Percentiles rank a stretch among this genome's conserved stretches.
phyloP scores from a whole-genome alignment of 2,113 vertebrate species.

The Corvus cornix region DNA sequence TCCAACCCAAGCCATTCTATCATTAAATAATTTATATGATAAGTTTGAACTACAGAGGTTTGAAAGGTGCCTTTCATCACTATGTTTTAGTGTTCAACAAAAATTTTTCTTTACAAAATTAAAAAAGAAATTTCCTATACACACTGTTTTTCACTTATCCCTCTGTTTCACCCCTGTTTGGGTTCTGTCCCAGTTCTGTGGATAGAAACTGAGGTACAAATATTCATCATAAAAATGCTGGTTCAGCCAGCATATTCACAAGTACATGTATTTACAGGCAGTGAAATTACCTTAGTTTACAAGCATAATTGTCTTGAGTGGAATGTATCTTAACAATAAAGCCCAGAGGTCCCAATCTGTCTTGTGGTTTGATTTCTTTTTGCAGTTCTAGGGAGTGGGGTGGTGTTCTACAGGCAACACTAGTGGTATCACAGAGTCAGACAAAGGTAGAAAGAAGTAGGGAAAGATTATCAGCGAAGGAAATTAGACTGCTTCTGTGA shows the following conservation, averaged over 20 bases:
- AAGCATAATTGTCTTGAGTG: background rate
- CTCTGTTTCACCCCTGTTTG: background rate
- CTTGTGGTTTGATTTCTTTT: background rate
- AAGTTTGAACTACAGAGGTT: background rate
- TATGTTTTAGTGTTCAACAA: background rate
- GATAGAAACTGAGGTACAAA: background rate
- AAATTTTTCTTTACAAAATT: background rate
- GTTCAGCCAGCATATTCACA: background rate
- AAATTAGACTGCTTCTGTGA: background rate
- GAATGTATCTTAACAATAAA: background rate
- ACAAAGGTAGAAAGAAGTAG: background rate
- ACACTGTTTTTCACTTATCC: background rate
- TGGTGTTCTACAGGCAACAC: background rate
- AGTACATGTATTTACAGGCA: background rate
- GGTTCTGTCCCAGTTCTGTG: background rate
- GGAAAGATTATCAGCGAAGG: background rate
- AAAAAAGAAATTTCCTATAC: fast-evolving
- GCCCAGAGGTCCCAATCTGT: background rate
- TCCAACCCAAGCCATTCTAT: background rate
- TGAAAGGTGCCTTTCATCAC: background rate
- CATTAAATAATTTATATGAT: background rate
- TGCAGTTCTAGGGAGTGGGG: background rate
- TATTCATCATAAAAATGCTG: too few relatives aligned
- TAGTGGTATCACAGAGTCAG: background rate
- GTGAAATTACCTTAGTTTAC: background rate